Evolutionary conservation across 1,140 invertebrate genomes (phyloP), one percentile per base, ranked within the genome.

Genomic region (Euglossa dilemma): DNA sequence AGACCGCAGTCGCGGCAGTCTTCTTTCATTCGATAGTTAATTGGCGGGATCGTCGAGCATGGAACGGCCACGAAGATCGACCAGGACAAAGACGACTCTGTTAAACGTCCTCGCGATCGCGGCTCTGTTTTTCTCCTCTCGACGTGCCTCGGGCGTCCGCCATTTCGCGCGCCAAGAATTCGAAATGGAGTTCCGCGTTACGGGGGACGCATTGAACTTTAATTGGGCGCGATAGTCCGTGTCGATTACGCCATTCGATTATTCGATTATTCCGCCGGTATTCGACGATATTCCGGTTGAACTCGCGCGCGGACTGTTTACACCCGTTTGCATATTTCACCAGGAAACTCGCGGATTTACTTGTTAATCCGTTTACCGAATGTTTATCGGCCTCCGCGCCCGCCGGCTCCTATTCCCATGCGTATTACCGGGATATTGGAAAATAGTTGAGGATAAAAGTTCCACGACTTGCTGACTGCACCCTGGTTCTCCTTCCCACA

Each of bases 201-300:
- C 20, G 25, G 11, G 23, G 52, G 25, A 47, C 52, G 52, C 25
- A 28, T 67, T 75, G 61, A 75, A 67, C 72, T 76, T 82, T 52
- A 82, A 82, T 59, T 76, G 52, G 43, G 2, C 52, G 25, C 43
- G 72, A 50, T 50, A 25, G 43, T 57, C 67, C 43, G 72, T 25
- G n/a, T 47, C 71, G 20, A 81, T 81, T 81, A 81, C 71, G 43
- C 80, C 25, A 67, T 57, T 76, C 72, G 63, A 67, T 69, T 82
- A 67, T 57, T 76, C 72, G 63, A 67, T 69, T 82, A 76, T 67
- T 75, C 80, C 63, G 16, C 52, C 11, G 43, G n/a, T 67, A 76
- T 76, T 67, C 25, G 6, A 23, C 72, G 23, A 36, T 82, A 56
- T 75, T 57, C 52, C 63, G 20, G 16, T 16, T 5, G 52, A 57